A percentile compares a stretch with the other conserved stretches of the same genome.
Conservation (phyloP, 2,888 invertebrate species). For the Agelastica alni region DNA sequence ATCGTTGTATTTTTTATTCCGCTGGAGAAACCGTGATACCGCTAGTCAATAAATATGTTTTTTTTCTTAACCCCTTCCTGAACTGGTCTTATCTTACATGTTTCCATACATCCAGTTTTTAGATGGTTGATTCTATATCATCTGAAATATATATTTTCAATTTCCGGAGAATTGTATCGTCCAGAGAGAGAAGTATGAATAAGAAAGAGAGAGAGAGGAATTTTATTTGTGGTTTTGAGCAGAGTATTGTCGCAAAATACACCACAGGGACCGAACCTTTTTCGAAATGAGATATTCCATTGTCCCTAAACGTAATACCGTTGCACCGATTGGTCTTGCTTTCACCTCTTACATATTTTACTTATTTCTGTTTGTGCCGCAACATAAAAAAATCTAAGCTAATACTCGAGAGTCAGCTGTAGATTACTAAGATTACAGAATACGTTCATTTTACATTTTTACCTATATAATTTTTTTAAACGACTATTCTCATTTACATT, state of each 20-base stretch:
- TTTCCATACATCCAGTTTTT: background rate
- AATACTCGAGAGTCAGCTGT: background rate
- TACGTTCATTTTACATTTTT: background rate
- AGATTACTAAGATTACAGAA: background rate
- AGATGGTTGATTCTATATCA: background rate
- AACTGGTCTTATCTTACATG: background rate
- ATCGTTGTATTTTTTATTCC: too few relatives aligned
- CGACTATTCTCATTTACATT: too few relatives aligned
- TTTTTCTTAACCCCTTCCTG: background rate
- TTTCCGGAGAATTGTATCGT: slow-evolving; percentile 27
- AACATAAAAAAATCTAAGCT: slow-evolving; percentile 21
- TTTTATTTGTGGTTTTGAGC: slow-evolving; percentile 36
- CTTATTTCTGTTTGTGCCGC: slow-evolving; percentile 21
- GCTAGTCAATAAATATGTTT: background rate
- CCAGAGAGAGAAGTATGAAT: background rate
- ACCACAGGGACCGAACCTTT: slow-evolving; percentile 38
- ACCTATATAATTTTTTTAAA: too few relatives aligned
- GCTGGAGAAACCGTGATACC: too few relatives aligned
- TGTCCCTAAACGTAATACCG: slow-evolving; percentile 40
- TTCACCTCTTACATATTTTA: slow-evolving; percentile 27
- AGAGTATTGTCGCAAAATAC: slow-evolving; percentile 36
- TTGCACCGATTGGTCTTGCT: slow-evolving; percentile 29
- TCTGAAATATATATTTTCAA: slow-evolving; percentile 19
- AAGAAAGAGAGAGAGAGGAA: slow-evolving; percentile 27
- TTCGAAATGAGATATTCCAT: slow-evolving; percentile 42